These are phyloP conservation scores for Melipona beecheii DNA, from an alignment of 2,888 invertebrate genomes.

Conservation along the genomic window DNA sequence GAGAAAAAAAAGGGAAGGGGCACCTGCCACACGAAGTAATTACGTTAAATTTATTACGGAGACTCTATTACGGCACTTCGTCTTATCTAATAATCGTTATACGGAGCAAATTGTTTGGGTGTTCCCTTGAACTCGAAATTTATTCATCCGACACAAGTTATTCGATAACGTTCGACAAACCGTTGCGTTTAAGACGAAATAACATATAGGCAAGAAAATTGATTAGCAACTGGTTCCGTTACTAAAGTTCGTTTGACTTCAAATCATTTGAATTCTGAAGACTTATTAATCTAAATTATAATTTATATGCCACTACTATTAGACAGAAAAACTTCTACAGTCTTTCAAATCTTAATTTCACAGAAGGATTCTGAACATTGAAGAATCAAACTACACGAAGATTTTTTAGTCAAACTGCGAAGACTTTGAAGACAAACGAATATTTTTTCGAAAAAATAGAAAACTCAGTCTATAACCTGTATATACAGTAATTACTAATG, in stretches of 20 bases:
- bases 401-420: background rate
- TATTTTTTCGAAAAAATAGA: background rate
- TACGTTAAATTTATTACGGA: constrained; percentile 29
- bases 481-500: no score
- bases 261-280: no score
- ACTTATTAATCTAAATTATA: no score
- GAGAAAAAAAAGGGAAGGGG: background rate
- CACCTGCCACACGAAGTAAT: constrained; percentile 5
- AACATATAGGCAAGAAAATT: no score
- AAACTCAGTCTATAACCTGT: background rate
- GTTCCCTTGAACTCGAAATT: no score
- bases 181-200: no score
- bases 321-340: no score
- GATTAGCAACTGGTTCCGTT: no score
- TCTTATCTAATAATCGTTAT: constrained; percentile 25
- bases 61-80: constrained; percentile 12
- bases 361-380: background rate
- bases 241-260: no score
- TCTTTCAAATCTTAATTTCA: background rate
- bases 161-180: no score
- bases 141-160: no score
- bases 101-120: constrained; percentile 1
- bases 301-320: background rate
- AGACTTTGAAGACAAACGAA: background rate
- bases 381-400: background rate